Evolutionary conservation across 64 coral and sea anemone genomes (phyloP), one percentile per base, ranked within the genome.

Genomic region (Stichodactyla helianthus): DNA sequence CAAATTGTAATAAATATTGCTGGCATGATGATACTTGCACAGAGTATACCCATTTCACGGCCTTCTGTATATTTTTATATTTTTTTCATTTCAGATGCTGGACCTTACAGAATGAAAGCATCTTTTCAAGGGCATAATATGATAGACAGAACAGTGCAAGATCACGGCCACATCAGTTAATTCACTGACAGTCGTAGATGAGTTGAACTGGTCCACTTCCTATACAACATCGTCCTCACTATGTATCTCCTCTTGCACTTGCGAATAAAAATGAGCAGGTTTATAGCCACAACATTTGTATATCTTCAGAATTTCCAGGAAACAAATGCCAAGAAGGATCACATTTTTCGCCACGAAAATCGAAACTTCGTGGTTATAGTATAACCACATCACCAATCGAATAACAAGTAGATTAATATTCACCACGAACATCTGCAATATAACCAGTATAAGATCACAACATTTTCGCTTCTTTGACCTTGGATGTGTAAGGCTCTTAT

Each of bases 301-400:
- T 1, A 20, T 74, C 68, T 74, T 84, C 4, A 84, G 60, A 8
- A 84, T 51, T 55, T 84, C 83, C 20, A 84, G 22, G 18, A 15
- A 12, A 18, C 14, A 28, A 25, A 59, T 59, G 6, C 17, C 59
- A 59, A 84, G 44, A 59, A 63, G n/a, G 59, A 84, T 84, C 44
- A 55, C 83, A 59, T 84, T 84, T 55, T 84, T 84, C 19, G 83
- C 83, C 44, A 84, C 62, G n/a, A 84, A 84, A 84, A 84, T 84
- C 0, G 83, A 84, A 19, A 55, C 83, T 28, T 84, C 83, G n/a
- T 59, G 83, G 14, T 59, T 35, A 28, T 84, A 84, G 14, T 28
- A 15, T 0, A 55, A 9, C 83, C 83, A 84, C 53, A 84, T 35
- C 6, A 63, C 54, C 19, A 84, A 16, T 18, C 83, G 54, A 63